These are phyloP conservation scores for Ostrea edulis DNA, from an alignment of 1,140 invertebrate genomes.

Conservation along the genomic window DNA sequence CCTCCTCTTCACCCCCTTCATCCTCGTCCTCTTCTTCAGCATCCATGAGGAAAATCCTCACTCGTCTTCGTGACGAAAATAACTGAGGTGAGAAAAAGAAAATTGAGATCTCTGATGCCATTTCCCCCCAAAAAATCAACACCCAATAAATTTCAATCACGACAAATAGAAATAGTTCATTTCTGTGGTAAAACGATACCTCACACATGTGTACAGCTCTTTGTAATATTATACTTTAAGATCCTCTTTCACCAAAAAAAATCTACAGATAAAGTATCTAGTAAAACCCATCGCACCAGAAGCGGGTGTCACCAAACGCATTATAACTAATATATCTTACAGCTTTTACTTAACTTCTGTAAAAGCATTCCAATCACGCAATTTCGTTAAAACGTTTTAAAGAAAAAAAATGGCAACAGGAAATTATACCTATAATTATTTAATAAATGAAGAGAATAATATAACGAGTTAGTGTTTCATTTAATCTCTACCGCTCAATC, in stretches of 20 bases:
- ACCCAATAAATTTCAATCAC: neutral
- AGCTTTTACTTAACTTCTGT: neutral
- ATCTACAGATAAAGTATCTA: neutral
- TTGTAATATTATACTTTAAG: neutral
- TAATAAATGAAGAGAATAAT: neutral
- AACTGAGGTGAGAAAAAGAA: slow-evolving; percentile 76
- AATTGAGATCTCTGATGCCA: neutral
- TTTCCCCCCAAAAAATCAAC: neutral
- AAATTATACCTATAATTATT: neutral
- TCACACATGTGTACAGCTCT: neutral
- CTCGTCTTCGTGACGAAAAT: slow-evolving; percentile 88
- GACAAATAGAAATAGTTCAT: neutral
- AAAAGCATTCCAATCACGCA: neutral
- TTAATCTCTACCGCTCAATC: too few relatives aligned
- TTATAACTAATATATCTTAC: neutral
- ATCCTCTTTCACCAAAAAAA: neutral
- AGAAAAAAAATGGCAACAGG: neutral
- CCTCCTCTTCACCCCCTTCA: slow-evolving; percentile 84
- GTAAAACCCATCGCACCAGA: neutral
- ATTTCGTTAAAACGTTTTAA: neutral
- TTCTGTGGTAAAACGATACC: too few relatives aligned
- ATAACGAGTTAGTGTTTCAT: neutral
- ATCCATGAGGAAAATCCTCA: slow-evolving; percentile 94
- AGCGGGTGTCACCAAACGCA: neutral
- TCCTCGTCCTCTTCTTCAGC: slow-evolving; percentile 90